Percentiles rank a stretch among this genome's conserved stretches.
Evolutionary conservation across 2,797 vertebrate genomes (phyloP).

Genomic region (Zalophus californianus): DNA sequence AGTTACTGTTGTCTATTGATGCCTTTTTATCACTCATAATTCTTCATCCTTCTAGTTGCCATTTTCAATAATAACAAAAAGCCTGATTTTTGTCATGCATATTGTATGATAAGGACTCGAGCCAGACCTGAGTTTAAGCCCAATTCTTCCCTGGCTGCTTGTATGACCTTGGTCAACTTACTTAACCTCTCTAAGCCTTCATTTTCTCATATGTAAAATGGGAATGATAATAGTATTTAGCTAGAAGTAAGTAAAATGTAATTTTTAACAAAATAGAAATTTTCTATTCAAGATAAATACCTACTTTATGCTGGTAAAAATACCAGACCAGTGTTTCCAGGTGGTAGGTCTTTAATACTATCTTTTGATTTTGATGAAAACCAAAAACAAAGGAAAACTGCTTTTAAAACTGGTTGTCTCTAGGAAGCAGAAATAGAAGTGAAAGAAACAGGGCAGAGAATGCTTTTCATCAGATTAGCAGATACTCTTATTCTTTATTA

Average conservation of each 20-base stretch:
- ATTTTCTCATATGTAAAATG: constrained; percentile 9
- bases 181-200: neutral
- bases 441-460: neutral
- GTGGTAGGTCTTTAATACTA: neutral
- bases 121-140: neutral
- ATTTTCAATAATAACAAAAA: neutral
- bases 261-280: constrained; percentile 32
- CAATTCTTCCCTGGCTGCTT: neutral
- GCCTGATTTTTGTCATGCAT: neutral
- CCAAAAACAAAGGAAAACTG: neutral
- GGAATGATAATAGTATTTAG: neutral
- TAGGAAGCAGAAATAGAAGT: neutral
- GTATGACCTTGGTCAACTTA: neutral
- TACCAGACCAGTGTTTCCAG: neutral
- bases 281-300: neutral
- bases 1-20: neutral
- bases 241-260: neutral
- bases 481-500: neutral
- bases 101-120: neutral
- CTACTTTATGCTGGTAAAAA: neutral
- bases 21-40: neutral
- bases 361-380: neutral
- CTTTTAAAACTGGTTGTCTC: neutral
- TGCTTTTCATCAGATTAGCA: neutral
- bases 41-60: neutral